phyloP scores from a whole-genome alignment of 2,888 invertebrate genomes.

The Leucoma salicis region DNA sequence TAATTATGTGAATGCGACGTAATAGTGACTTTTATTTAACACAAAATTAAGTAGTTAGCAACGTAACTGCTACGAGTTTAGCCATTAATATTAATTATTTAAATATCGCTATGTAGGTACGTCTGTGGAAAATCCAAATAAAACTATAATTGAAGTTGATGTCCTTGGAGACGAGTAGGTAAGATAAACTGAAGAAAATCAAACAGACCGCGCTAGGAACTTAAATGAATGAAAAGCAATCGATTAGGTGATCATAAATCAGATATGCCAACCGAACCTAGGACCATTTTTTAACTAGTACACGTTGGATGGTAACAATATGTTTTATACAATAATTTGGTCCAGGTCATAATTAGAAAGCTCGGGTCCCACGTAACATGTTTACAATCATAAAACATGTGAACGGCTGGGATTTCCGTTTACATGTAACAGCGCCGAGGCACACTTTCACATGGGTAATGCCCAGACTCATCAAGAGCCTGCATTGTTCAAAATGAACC shows the following conservation, averaged over 20 bases:
- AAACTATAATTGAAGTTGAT: slow-evolving; percentile 23
- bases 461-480: slow-evolving; percentile 41
- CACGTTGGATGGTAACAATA: background rate
- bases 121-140: slow-evolving; percentile 35
- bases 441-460: slow-evolving; percentile 65
- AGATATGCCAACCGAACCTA: too few species aligned
- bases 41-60: background rate
- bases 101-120: slow-evolving; percentile 22
- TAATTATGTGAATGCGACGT: too few species aligned
- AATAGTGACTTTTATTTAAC: too few species aligned
- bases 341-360: slow-evolving; percentile 46
- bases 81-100: slow-evolving; percentile 28
- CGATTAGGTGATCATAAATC: too few species aligned
- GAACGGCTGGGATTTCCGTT: slow-evolving; percentile 55
- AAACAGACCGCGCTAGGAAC: too few species aligned
- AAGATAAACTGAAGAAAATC: background rate
- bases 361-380: slow-evolving; percentile 40
- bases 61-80: slow-evolving; percentile 8
- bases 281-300: background rate
- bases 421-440: slow-evolving; percentile 39
- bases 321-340: slow-evolving; percentile 8
- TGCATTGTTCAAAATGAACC: slow-evolving; percentile 27
- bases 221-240: too few species aligned
- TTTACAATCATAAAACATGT: slow-evolving; percentile 29
- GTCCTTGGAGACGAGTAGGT: slow-evolving; percentile 22